Base-by-base conservation (phyloP, 2,113 vertebrate genomes). In the Etheostoma cragini region DNA sequence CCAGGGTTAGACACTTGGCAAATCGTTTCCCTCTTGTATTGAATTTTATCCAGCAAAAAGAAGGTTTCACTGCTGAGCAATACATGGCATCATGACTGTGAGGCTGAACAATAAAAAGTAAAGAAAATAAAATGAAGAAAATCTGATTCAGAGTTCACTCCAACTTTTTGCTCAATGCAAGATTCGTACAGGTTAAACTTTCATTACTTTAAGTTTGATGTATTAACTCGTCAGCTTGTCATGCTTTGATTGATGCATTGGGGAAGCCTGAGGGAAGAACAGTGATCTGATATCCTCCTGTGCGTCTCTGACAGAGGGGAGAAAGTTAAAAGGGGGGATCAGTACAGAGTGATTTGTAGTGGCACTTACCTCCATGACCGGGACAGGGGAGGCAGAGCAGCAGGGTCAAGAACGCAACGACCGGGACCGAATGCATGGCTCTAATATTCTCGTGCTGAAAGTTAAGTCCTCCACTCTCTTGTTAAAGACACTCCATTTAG, bases 401-500 rank as follows among this genome's bases (percentile, higher is more conserved):
- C 82, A 94, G 87, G 83, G 88, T 83, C 89, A 94, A 78, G 47
- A 89, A 78, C 80, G 76, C 82, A 56, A 82, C 77, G 57, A 78
- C 65, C 69, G 79, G 67, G 72, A 85, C 60, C 56, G 58, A 60
- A 72, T 63, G 78, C 81, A 79, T 66, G 82, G 80, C 80, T 90
- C 73, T 93, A 93, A 94, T 94, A 22, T 74, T 89, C 75, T 74
- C 42, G 42, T 78, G 90, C 81, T 85, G 50, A 82, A 87, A 87
- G 85, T 91, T 91, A 90, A 92, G 92, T 93, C 89, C 91, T 89
- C 80, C 84, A 80, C 80, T 85, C 83, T 85, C 68, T 80, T 65
- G 78, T 86, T 87, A 91, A 77, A 92, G 69, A 84, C 89, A 63
- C 83, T 91, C 93, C 92, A 95, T 94, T 94, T 93, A 94, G 81